Percentiles rank a stretch among this genome's conserved stretches.
Conservation (phyloP, 2,888 invertebrate genomes). For the Pyrgus malvae region DNA sequence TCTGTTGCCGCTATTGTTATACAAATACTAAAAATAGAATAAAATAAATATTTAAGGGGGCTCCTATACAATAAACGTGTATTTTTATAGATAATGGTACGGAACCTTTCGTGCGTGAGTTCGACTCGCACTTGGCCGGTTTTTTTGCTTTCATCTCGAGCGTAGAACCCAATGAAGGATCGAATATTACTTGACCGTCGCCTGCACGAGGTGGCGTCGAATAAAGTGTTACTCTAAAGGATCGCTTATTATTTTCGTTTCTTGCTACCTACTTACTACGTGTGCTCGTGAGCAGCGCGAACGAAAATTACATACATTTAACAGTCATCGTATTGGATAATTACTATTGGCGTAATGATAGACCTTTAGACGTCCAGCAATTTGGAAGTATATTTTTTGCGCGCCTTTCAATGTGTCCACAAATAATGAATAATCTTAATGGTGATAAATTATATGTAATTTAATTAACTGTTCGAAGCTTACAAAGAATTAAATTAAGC, state of each 20-base stretch:
- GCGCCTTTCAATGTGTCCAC: constrained; percentile 49
- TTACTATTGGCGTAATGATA: constrained; percentile 60
- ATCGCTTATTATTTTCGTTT: constrained; percentile 58
- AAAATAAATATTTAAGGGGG: too few relatives aligned
- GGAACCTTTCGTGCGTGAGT: too few relatives aligned
- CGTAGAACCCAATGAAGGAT: constrained; percentile 1
- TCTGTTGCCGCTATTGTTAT: too few relatives aligned
- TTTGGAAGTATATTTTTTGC: constrained; percentile 49
- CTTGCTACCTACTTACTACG: too few relatives aligned
- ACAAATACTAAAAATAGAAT: too few relatives aligned
- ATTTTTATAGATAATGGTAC: too few relatives aligned
- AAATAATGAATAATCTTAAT: constrained; percentile 47
- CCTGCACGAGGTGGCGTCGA: constrained; percentile 26
- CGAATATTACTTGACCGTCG: constrained; percentile 8
- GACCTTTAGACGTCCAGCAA: constrained; percentile 51
- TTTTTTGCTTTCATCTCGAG: constrained; percentile 6
- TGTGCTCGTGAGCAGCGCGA: constrained; percentile 42
- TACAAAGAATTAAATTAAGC: constrained; percentile 47
- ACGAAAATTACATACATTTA: constrained; percentile 67
- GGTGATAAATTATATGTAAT: constrained; percentile 46
- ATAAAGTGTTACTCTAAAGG: constrained; percentile 55
- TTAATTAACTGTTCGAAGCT: constrained; percentile 46
- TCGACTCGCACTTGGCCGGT: too few relatives aligned
- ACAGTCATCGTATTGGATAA: constrained; percentile 68
- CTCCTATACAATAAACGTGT: too few relatives aligned